Conservation (phyloP, 2,888 invertebrate genomes). For the Nesidiocoris tenuis region DNA sequence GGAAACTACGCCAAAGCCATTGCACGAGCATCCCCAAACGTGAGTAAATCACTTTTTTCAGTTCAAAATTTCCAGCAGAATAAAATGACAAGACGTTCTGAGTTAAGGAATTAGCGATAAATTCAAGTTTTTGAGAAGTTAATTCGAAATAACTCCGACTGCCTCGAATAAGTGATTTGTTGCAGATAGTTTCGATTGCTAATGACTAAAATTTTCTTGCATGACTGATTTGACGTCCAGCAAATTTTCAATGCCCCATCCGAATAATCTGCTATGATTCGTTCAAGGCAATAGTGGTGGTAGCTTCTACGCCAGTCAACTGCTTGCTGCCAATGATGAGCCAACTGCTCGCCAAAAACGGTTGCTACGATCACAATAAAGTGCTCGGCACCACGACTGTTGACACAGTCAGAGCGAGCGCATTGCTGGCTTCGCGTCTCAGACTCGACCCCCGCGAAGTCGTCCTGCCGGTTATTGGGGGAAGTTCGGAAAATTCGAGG, state of each 20-base stretch:
- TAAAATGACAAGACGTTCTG: too few relatives aligned
- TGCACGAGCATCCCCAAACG: constrained; percentile 43
- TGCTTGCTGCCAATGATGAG: constrained; percentile 43
- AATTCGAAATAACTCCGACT: too few relatives aligned
- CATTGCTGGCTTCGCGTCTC: constrained; percentile 38
- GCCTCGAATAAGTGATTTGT: not conserved
- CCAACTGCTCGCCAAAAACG: constrained; percentile 36
- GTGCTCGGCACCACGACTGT: constrained; percentile 42
- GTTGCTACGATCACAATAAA: constrained; percentile 44
- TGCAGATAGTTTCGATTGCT: not conserved
- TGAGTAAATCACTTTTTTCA: too few relatives aligned
- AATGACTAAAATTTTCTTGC: not conserved
- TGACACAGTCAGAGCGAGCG: constrained; percentile 42
- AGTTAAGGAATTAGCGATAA: too few relatives aligned
- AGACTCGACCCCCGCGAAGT: constrained; percentile 36
- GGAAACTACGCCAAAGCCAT: constrained; percentile 46
- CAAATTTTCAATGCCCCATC: too few relatives aligned
- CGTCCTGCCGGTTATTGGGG: constrained; percentile 72
- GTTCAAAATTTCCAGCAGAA: too few relatives aligned
- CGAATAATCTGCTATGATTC: too few relatives aligned
- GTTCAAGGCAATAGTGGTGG: constrained; percentile 45
- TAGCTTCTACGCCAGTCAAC: constrained; percentile 47
- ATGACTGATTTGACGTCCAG: too few relatives aligned
- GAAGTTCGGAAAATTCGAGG: constrained; percentile 71
- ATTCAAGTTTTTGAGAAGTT: too few relatives aligned